Evolutionary conservation across 1,140 invertebrate species (phyloP), one percentile per base, ranked within the genome.

Genomic region (Mamestra configurata): DNA sequence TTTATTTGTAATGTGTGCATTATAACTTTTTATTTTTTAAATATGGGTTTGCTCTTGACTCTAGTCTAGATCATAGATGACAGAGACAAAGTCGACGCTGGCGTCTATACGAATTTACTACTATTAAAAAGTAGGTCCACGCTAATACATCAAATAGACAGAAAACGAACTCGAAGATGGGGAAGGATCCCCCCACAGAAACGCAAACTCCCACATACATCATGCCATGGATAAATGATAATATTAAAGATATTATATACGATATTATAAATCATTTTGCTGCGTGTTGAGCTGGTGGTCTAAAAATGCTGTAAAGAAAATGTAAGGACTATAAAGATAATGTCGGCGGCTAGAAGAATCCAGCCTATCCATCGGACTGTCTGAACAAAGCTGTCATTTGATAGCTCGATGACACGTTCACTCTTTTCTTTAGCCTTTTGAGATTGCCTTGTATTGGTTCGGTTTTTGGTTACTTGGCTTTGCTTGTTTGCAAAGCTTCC

Each of bases 131-230:
- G n/a, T n/a, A n/a, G n/a, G n/a, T n/a, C n/a, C n/a, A n/a, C n/a
- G n/a, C n/a, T n/a, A n/a, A n/a, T n/a, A n/a, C n/a, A 64, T 92
- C 91, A 37, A 89, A 49, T 22, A 89, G 64, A 37, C 85, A 66
- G 37, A 90, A 91, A 71, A 89, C 18, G 61, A 92, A 88, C 53
- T 91, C 88, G 66, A 87, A 90, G 35, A 91, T 68, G 24, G 91
- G 89, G 61, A 92, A 90, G 7, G 84, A 68, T 24, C 86, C 84
- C 18, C 88, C 89, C 2, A 87, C 70, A 4, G 75, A 73, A 6
- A 89, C 43, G 35, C 90, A 92, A 0, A 84, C 80, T 5, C 64
- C 79, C 1, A 91, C 80, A 78, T 88, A 92, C 68, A 91, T 18
- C 57, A 92, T 83, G 27, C 86, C 86, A 27, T 91, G 90, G 10